These are phyloP conservation scores for Scaptomyza graminum DNA, from an alignment of 1,140 invertebrate species.

Conservation along the genomic window DNA sequence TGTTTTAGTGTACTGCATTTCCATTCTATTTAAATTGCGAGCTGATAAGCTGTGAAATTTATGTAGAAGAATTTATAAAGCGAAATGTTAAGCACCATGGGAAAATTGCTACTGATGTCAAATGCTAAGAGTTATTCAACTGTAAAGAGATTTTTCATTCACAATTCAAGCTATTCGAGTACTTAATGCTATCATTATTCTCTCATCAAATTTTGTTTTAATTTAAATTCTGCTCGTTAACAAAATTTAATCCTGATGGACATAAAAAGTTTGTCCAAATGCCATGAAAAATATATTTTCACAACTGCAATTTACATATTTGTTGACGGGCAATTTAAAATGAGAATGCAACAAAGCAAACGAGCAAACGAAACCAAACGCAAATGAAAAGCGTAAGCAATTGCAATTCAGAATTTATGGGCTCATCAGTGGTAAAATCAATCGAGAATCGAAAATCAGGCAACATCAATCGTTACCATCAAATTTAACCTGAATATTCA, in stretches of 20 bases:
- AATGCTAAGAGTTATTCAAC: background rate
- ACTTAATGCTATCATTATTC: background rate
- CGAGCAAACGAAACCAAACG: slow-evolving; percentile 49
- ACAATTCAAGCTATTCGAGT: background rate
- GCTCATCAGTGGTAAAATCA: slow-evolving; percentile 55
- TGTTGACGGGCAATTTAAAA: slow-evolving; percentile 70
- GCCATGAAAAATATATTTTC: slow-evolving; percentile 24
- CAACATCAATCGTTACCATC: slow-evolving; percentile 12
- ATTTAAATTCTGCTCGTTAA: background rate
- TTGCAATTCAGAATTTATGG: slow-evolving; percentile 63
- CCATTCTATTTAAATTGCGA: slow-evolving; percentile 18
- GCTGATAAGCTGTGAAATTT: slow-evolving; percentile 55
- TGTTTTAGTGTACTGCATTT: slow-evolving; percentile 19
- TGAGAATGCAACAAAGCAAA: slow-evolving; percentile 67
- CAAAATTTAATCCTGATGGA: slow-evolving; percentile 6
- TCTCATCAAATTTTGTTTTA: background rate
- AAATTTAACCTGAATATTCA: background rate
- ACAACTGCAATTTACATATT: slow-evolving; percentile 67
- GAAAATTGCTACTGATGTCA: background rate
- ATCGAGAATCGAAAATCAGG: slow-evolving; percentile 30
- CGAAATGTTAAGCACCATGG: background rate
- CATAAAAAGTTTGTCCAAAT: background rate
- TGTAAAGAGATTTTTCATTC: no score
- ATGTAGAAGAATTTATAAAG: slow-evolving; percentile 13
- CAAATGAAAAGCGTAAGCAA: slow-evolving; percentile 73